Evolutionary conservation across 2,113 vertebrate genomes (phyloP), one percentile per base, ranked within the genome.

Genomic region (Anser cygnoides): DNA sequence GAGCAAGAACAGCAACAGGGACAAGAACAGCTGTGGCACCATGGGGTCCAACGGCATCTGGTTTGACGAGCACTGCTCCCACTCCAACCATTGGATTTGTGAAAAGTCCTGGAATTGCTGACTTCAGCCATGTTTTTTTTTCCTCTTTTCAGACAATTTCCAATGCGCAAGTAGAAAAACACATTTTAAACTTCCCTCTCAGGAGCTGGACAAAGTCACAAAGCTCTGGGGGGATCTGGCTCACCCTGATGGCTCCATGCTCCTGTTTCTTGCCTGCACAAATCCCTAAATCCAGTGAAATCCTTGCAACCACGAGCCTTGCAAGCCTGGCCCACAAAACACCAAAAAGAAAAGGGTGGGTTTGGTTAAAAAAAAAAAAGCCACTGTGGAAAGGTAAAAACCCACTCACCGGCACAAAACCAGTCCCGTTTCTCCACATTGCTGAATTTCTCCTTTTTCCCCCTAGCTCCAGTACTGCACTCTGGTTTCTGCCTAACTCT

Each of bases 41-140:
- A 81, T 93, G 8, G 62, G 43, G 1, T 39, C 92, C 2, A 4
- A 5, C 0, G 87, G 92, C 33, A 13, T 85, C 50, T 90, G 92
- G 92, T 33, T 6, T 0, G 57, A 52, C 0, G 68, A 52, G 2
- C 8, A 8, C 1, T 93, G 87, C n/a, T 85, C 81, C 50, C 55
- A 1, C 16, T 3, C 23, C 49, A 6, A 75, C 35, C 43, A 4
- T 33, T 93, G 91, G 91, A 85, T 93, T 5, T 93, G 91, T 0
- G 91, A 93, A 17, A 93, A 73, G 8, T 57, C 91, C 62, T 89
- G 74, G 91, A 50, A 63, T 14, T 93, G 91, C 37, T 93, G 80
- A 89, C 2, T 2, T 5, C 8, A 1, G 7, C 11, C 0, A 7
- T 3, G 4, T 3, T 52, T 58, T 62, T 35, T 13, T 49, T 46